Evolutionary conservation across 2,113 vertebrate species (phyloP).

Genomic region (Sclerurus mexicanus): DNA sequence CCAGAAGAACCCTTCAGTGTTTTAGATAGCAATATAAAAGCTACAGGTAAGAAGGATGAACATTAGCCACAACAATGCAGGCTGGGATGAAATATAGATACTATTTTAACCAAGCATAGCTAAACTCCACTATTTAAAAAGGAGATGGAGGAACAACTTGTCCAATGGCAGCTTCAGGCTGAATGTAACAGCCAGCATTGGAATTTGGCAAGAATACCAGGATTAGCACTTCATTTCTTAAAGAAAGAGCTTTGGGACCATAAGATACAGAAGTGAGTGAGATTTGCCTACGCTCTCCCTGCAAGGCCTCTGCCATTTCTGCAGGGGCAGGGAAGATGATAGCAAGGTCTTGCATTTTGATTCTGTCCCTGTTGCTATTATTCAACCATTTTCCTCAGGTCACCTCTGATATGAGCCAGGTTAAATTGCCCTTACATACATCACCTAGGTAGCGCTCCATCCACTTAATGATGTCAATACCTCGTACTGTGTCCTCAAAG

Average conservation of each 20-base stretch:
- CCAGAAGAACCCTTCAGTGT: not conserved
- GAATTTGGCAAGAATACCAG: not conserved
- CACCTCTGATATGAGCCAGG: constrained; percentile 1
- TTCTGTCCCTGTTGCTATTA: not conserved
- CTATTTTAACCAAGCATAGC: not conserved
- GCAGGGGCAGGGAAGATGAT: not conserved
- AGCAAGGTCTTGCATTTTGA: not conserved
- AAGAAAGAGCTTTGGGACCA: not conserved
- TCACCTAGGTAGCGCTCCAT: constrained; percentile 92
- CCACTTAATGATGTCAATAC: constrained; percentile 92
- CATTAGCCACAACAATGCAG: not conserved
- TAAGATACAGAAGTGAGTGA: not conserved
- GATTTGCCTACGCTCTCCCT: not conserved
- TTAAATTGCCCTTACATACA: constrained; percentile 78
- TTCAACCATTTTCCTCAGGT: not conserved
- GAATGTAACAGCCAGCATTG: not conserved
- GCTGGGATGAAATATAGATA: not conserved
- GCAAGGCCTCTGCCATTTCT: not conserved
- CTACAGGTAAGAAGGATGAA: not conserved
- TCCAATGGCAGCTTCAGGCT: not conserved
- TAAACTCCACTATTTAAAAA: not conserved
- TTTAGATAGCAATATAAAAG: not conserved
- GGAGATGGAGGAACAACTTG: not conserved
- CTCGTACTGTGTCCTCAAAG: constrained; percentile 86
- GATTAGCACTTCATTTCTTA: not conserved